Percentiles rank a stretch among this genome's conserved stretches.
These are phyloP conservation scores for Lophius piscatorius DNA, from an alignment of 2,113 vertebrate genomes.

Conservation along the genomic window DNA sequence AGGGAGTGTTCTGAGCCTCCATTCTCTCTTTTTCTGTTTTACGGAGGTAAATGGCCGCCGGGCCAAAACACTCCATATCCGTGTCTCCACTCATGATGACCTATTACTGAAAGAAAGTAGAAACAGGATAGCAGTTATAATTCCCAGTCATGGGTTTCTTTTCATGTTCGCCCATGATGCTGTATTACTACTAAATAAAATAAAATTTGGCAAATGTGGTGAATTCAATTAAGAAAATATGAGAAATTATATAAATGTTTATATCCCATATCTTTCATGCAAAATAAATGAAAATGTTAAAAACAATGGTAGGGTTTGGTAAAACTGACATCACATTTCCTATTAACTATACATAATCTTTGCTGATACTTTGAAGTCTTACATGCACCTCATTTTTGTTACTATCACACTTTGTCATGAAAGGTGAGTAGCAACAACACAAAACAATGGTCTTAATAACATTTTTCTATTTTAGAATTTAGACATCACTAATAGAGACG, in stretches of 20 bases:
- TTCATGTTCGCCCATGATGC: neutral
- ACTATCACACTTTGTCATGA: neutral
- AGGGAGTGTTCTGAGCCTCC: conserved; percentile 83
- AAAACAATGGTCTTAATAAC: neutral
- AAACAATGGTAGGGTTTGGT: no score
- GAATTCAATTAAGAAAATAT: no score
- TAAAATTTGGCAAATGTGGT: neutral
- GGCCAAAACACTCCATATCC: conserved; percentile 88
- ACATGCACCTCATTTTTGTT: conserved; percentile 2
- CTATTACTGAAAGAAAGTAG: conserved; percentile 36
- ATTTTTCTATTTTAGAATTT: neutral
- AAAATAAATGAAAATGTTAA: no score
- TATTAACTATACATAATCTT: neutral
- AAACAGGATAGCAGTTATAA: neutral
- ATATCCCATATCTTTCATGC: no score
- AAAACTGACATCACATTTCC: neutral
- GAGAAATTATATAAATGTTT: no score
- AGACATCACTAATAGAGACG: neutral
- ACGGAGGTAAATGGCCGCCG: conserved; percentile 84
- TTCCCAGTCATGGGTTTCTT: neutral
- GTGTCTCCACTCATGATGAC: conserved; percentile 83
- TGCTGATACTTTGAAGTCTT: neutral
- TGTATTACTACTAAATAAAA: neutral
- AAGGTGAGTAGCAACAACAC: neutral
- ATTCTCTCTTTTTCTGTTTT: conserved; percentile 88